Percentiles rank a stretch among this genome's conserved stretches.
These are phyloP conservation scores for Pseudanteris insignis DNA, from an alignment of 2,888 invertebrate species.

Conservation along the genomic window DNA sequence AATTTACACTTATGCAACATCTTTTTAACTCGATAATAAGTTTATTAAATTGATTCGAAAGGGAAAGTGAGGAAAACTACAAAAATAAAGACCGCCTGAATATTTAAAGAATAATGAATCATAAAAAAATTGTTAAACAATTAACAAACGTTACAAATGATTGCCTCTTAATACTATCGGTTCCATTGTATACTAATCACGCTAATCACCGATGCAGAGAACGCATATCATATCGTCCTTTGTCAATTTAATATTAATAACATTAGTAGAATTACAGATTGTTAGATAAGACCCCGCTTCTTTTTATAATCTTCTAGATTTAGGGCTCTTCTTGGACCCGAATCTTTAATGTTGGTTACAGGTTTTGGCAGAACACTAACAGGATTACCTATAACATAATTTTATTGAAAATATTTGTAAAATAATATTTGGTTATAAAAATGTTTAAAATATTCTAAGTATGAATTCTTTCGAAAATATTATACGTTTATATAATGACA, in stretches of 20 bases:
- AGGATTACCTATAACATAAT: conserved; percentile 70
- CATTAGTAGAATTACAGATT: conserved; percentile 22
- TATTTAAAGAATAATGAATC: conserved; percentile 5
- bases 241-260: conserved; percentile 8
- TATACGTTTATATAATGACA: too few relatives aligned
- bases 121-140: conserved; percentile 30
- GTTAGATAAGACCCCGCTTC: conserved; percentile 86
- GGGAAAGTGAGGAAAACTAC: conserved; percentile 18
- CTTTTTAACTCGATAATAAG: too few relatives aligned
- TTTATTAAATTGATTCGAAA: too few relatives aligned
- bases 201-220: conserved; percentile 17
- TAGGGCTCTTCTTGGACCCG: conserved; percentile 84
- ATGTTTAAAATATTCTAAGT: too few relatives aligned
- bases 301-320: conserved; percentile 94
- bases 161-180: conserved; percentile 34
- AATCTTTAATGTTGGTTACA: conserved; percentile 77
- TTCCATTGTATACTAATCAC: conserved; percentile 26
- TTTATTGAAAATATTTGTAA: too few relatives aligned
- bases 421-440: too few relatives aligned
- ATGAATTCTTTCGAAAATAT: too few relatives aligned
- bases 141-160: conserved; percentile 16
- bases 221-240: neutral
- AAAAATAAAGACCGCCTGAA: conserved; percentile 20
- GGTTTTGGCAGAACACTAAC: conserved; percentile 81
- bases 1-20: too few relatives aligned